Conservation (phyloP, 2,888 invertebrate species). For the Teinopalpus imperialis region DNA sequence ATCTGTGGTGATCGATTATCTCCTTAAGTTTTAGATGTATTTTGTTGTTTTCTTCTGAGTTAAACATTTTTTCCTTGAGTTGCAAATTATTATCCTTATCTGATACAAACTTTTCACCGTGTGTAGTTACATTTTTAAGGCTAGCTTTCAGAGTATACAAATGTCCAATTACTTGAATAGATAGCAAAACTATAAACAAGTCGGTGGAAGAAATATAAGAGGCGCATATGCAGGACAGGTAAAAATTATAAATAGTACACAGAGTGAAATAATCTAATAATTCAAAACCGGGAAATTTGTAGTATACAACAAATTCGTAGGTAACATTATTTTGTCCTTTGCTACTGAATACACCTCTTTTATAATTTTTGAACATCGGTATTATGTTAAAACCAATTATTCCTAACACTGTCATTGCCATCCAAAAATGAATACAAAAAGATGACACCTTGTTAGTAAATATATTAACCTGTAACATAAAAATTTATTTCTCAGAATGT, state of each 20-base stretch:
- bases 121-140: constrained; percentile 16
- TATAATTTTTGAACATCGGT: constrained; percentile 13
- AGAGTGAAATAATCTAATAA: constrained; percentile 23
- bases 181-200: constrained; percentile 26
- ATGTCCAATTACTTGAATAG: constrained; percentile 33
- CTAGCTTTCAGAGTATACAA: constrained; percentile 26
- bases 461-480: constrained; percentile 15
- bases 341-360: constrained; percentile 10
- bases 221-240: constrained; percentile 18
- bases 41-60: constrained; percentile 11
- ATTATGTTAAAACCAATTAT: constrained; percentile 4
- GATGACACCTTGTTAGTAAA: constrained; percentile 5
- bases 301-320: constrained; percentile 26
- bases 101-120: not conserved
- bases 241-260: constrained; percentile 12
- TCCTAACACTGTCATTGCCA: not conserved
- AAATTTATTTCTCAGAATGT: constrained; percentile 1
- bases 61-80: constrained; percentile 9
- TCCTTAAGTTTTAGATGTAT: constrained; percentile 10
- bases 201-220: constrained; percentile 24
- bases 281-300: constrained; percentile 27
- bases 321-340: constrained; percentile 5
- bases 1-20: constrained; percentile 19
- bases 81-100: not conserved
- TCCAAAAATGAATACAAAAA: no score